These are phyloP conservation scores for Anthrax anthrax DNA, from an alignment of 2,888 invertebrate species.

Conservation along the genomic window DNA sequence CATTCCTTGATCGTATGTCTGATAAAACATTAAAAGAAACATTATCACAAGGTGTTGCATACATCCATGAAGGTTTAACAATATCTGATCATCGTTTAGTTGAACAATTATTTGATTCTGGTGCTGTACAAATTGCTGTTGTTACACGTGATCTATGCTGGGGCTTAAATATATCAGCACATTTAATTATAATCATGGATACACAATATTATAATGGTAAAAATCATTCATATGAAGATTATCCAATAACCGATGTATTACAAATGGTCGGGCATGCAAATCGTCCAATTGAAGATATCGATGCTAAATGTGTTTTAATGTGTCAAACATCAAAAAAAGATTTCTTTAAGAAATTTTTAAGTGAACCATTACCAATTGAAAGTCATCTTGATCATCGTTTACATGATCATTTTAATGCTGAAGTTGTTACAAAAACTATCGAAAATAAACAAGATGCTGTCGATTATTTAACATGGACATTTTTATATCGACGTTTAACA, in stretches of 20 bases:
- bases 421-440: slow-evolving; percentile 98
- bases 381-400: slow-evolving; percentile 95
- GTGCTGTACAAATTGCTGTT: slow-evolving; percentile 86
- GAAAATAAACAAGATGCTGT: slow-evolving; percentile 99
- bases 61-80: slow-evolving; percentile 88
- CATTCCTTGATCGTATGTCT: slow-evolving; percentile 72
- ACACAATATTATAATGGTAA: slow-evolving; percentile 85
- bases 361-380: slow-evolving; percentile 93
- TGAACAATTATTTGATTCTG: slow-evolving; percentile 84
- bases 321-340: slow-evolving; percentile 97
- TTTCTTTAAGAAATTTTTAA: slow-evolving; percentile 95
- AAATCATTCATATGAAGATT: slow-evolving; percentile 84
- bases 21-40: slow-evolving; percentile 89
- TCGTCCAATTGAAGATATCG: slow-evolving; percentile 79
- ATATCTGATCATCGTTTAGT: slow-evolving; percentile 75
- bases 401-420: slow-evolving; percentile 99
- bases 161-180: slow-evolving; percentile 78
- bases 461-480: slow-evolving; percentile 98
- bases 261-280: slow-evolving; percentile 98
- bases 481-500: slow-evolving; percentile 88
- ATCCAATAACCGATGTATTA: slow-evolving; percentile 90
- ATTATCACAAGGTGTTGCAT: slow-evolving; percentile 88
- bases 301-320: slow-evolving; percentile 89
- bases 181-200: slow-evolving; percentile 94
- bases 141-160: slow-evolving; percentile 86